These are phyloP conservation scores for Danionella cerebrum DNA, from an alignment of 2,113 vertebrate species.

Conservation along the genomic window DNA sequence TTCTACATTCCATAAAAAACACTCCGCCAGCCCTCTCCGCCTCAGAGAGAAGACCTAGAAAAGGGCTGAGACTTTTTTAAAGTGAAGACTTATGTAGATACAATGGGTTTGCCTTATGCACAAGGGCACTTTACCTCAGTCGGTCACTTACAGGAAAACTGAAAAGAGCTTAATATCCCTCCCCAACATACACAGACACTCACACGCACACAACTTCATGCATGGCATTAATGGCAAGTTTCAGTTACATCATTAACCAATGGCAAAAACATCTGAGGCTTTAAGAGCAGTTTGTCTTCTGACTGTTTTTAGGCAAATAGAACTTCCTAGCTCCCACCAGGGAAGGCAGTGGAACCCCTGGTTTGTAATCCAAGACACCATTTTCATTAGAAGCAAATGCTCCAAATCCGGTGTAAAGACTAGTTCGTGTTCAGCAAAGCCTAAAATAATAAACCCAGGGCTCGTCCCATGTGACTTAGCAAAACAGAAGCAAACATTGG, in stretches of 20 bases:
- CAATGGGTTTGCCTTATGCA: constrained; percentile 62
- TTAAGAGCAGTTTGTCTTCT: constrained; percentile 89
- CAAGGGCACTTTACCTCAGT: constrained; percentile 11
- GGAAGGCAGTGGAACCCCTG: constrained; percentile 82
- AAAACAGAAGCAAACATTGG: constrained; percentile 70
- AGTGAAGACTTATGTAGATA: constrained; percentile 88
- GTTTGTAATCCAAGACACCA: constrained; percentile 98
- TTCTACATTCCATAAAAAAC: constrained; percentile 90
- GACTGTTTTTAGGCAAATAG: constrained; percentile 94
- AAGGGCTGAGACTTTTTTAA: constrained; percentile 75
- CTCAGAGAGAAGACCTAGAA: constrained; percentile 72
- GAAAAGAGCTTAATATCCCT: neutral
- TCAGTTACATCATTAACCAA: constrained; percentile 80
- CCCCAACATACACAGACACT: constrained; percentile 5
- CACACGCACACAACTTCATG: neutral
- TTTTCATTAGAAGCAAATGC: constrained; percentile 99
- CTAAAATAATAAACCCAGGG: constrained; percentile 97
- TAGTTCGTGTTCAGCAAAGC: constrained; percentile 94
- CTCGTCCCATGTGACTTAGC: constrained; percentile 74
- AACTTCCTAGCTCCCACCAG: constrained; percentile 79
- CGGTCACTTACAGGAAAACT: constrained; percentile 18
- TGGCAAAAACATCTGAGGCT: constrained; percentile 83
- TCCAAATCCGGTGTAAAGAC: constrained; percentile 98
- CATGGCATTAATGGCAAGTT: constrained; percentile 7
- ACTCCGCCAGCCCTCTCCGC: constrained; percentile 66